These are phyloP conservation scores for Coregonus sp. DNA, from an alignment of 2,797 vertebrate genomes.

Conservation along the genomic window DNA sequence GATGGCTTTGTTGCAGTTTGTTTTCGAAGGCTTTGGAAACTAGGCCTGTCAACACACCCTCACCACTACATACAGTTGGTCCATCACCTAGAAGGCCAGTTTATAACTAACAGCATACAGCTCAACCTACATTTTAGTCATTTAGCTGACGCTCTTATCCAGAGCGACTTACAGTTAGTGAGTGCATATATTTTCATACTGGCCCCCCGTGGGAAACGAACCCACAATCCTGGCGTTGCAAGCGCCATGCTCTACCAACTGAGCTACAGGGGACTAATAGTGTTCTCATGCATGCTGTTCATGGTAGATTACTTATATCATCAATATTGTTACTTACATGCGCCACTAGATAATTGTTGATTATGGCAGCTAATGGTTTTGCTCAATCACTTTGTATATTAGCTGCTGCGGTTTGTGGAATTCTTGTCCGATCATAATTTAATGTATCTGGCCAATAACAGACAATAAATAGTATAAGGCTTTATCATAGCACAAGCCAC, in stretches of 20 bases:
- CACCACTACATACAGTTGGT: conserved; percentile 59
- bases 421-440: neutral
- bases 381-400: conserved; percentile 27
- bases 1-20: conserved; percentile 59
- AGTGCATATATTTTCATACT: too few species aligned
- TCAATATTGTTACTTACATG: conserved; percentile 49
- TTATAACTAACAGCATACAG: conserved; percentile 18
- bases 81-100: conserved; percentile 65
- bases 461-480: too few species aligned
- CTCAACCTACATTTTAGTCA: neutral
- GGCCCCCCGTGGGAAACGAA: too few species aligned
- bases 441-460: too few species aligned
- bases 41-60: conserved; percentile 65
- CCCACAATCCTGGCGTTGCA: too few species aligned
- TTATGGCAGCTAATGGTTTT: conserved; percentile 39
- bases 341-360: conserved; percentile 36
- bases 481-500: too few species aligned
- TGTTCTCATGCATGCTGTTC: conserved; percentile 39
- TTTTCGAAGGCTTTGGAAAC: conserved; percentile 61
- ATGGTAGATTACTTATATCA: conserved; percentile 46
- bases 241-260: too few species aligned
- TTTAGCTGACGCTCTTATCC: too few species aligned
- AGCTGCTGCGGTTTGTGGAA: conserved; percentile 18
- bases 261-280: too few species aligned
- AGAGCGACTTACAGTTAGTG: too few species aligned